Base-by-base conservation (phyloP, 2,888 invertebrate genomes). In the Ornithoptera priamus region DNA sequence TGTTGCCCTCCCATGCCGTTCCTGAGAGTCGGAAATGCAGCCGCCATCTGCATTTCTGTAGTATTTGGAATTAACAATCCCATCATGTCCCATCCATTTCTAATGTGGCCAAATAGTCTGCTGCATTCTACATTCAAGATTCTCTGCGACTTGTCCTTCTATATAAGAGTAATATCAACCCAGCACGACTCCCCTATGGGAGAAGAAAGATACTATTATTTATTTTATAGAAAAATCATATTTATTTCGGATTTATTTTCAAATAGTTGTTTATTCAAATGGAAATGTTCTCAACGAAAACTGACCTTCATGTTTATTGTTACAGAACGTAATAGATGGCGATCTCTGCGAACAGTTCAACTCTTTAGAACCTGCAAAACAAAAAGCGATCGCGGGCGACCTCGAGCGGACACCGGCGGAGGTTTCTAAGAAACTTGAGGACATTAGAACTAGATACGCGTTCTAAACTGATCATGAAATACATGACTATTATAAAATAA, bases 291-390 rank as follows among this genome's bases (percentile, higher is more conserved):
- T 12, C 5, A 53, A n/a, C 18, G 53, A n/a, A 22, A 53, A 53
- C 39, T 24, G 10, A 58, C n/a, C 58, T 58, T 22, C 58, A 59
- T 7, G 24, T 15, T 24, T 20, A 17, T 67, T 66, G 62, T 70
- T 66, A 39, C 94, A 98, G 96, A 99, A 98, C 93, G 98, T 99
- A 1, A 97, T 99, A 76, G 99, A 99, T 86, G 99, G 99, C 4
- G 99, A 99, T 89, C 93, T 99, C 63, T 99, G 99, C 87, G 99
- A 99, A 88, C 99, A 99, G 92, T 99, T 97, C 91, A 98, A 98
- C 85, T 98, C 99, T 0, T 94, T 99, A 81, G 99, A 99, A 78
- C 95, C 96, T 0, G 92, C 94, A 0, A 99, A 99, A 87, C 99
- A 99, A 86, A 98, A 98, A 81, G 96, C 96, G 74, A 99, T 99